These are phyloP conservation scores for Anolis carolinensis DNA, from an alignment of 2,113 vertebrate species.

Conservation along the genomic window DNA sequence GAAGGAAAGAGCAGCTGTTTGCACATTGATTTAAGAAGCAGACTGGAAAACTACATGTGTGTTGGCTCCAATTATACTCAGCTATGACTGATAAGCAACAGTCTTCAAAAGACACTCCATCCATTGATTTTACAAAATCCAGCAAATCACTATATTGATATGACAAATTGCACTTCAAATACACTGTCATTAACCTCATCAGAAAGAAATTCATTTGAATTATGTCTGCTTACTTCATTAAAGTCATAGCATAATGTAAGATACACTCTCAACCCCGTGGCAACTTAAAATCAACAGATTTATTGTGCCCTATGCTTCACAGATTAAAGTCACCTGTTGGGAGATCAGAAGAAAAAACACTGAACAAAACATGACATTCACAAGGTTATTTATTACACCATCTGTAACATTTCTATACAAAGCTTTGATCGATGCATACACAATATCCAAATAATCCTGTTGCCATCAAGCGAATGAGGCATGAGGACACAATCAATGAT, in stretches of 20 bases:
- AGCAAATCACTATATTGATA: constrained; percentile 3
- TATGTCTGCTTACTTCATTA: neutral
- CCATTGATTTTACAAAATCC: constrained; percentile 3
- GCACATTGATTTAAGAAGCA: neutral
- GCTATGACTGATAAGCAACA: neutral
- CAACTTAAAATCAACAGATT: neutral
- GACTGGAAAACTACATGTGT: neutral
- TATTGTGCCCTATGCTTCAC: neutral
- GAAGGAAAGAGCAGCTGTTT: neutral
- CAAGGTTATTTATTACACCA: neutral
- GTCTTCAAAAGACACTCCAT: neutral
- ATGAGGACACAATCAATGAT: too few relatives aligned
- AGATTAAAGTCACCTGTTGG: neutral
- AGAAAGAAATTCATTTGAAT: neutral
- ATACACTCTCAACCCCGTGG: neutral
- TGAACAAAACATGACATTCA: neutral
- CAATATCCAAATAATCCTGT: too few relatives aligned
- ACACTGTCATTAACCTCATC: neutral
- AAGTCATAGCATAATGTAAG: neutral
- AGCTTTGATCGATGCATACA: neutral
- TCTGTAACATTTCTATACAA: neutral
- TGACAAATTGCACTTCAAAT: constrained; percentile 9
- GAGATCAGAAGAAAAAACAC: too few relatives aligned
- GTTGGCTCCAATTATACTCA: neutral
- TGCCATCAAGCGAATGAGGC: neutral